Conservation (phyloP, 2,797 vertebrate species). For the Acomys russatus region DNA sequence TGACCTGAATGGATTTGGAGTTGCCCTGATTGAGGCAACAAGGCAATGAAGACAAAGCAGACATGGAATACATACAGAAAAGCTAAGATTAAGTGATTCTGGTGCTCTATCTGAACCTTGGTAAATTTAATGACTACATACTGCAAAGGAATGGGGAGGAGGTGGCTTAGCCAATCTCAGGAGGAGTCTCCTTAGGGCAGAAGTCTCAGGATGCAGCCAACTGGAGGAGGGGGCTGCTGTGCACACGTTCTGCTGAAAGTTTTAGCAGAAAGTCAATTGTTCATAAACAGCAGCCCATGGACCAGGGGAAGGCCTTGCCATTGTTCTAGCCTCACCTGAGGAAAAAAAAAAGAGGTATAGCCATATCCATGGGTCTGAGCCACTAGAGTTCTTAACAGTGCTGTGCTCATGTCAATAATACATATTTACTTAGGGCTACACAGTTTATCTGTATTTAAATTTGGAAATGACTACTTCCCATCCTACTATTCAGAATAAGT, state of each 20-base stretch:
- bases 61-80: neutral
- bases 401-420: neutral
- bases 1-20: neutral
- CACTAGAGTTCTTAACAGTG: neutral
- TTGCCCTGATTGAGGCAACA: neutral
- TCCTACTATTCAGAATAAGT: neutral
- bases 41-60: neutral
- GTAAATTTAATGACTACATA: neutral
- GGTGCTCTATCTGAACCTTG: neutral
- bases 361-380: neutral
- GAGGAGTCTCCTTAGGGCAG: neutral
- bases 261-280: neutral
- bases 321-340: too few relatives aligned
- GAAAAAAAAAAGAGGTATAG: neutral
- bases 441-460: constrained; percentile 12
- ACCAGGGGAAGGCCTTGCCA: neutral
- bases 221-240: neutral
- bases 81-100: neutral
- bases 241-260: neutral
- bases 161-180: neutral
- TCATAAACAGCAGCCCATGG: neutral
- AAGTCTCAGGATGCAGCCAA: too few relatives aligned
- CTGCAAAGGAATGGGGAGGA: neutral
- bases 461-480: neutral
- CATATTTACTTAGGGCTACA: neutral